phyloP scores from a whole-genome alignment of 1,140 invertebrate genomes.

The Acromyrmex charruanus region DNA sequence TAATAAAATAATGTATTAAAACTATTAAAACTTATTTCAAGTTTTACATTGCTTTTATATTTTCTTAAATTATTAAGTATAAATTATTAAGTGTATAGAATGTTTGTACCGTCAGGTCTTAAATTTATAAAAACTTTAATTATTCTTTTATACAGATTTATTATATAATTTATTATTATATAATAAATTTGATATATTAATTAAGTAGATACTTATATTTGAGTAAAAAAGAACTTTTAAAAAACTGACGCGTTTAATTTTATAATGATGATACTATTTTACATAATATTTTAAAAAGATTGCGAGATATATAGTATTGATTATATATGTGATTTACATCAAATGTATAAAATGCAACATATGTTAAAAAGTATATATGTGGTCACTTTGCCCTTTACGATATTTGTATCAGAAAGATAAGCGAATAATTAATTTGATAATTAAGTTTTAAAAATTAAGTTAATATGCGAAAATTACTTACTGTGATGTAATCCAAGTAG shows the following conservation, averaged over 20 bases:
- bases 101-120: no score
- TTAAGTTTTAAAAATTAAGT: no score
- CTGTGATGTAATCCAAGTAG: constrained; percentile 21
- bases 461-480: constrained; percentile 35
- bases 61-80: no score
- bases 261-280: neutral
- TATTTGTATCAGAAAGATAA: neutral
- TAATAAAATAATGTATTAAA: no score
- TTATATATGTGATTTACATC: neutral
- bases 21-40: no score
- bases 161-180: no score
- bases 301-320: neutral
- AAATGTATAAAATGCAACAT: neutral
- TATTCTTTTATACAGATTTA: no score
- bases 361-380: neutral
- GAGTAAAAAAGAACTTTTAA: neutral
- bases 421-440: no score
- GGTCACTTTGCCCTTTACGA: constrained; percentile 14
- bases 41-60: no score
- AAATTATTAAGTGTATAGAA: no score
- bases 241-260: neutral
- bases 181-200: no score
- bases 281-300: neutral
- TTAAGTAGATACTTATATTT: neutral
- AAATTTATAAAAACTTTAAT: no score